Evolutionary conservation across 2,797 vertebrate genomes (phyloP).

Genomic region (Lacerta viridis): DNA sequence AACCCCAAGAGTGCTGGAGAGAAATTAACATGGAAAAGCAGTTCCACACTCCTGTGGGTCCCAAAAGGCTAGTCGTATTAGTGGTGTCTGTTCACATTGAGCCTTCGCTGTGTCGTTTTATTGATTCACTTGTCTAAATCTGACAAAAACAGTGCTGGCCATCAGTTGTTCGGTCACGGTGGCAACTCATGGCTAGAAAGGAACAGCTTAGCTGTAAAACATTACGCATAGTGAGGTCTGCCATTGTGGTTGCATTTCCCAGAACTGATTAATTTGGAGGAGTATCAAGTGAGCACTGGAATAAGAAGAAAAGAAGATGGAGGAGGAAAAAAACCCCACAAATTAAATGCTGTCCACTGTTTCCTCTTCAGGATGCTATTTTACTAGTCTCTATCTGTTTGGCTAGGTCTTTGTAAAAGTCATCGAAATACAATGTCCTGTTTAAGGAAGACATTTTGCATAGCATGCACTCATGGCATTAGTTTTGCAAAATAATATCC

Average conservation of each 20-base stretch:
- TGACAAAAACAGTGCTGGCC: constrained; percentile 79
- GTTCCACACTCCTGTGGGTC: constrained; percentile 75
- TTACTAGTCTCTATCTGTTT: constrained; percentile 51
- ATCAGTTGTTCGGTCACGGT: constrained; percentile 69
- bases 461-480: constrained; percentile 52
- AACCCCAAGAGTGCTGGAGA: constrained; percentile 73
- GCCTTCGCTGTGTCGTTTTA: constrained; percentile 82
- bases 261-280: constrained; percentile 71
- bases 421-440: constrained; percentile 63
- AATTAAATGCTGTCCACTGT: constrained; percentile 6
- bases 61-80: constrained; percentile 79
- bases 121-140: constrained; percentile 83
- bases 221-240: constrained; percentile 43
- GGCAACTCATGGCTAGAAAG: constrained; percentile 66
- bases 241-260: constrained; percentile 62
- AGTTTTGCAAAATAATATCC: constrained; percentile 70
- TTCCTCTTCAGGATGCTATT: constrained; percentile 49
- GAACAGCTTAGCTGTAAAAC: constrained; percentile 67
- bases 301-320: constrained; percentile 41
- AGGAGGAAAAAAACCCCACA: constrained; percentile 3
- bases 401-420: constrained; percentile 53
- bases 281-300: constrained; percentile 53
- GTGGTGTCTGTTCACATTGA: constrained; percentile 84
- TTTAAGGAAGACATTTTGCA: constrained; percentile 64
- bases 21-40: constrained; percentile 84